phyloP scores from a whole-genome alignment of 1,140 invertebrate species.

The Drosophila parvula region DNA sequence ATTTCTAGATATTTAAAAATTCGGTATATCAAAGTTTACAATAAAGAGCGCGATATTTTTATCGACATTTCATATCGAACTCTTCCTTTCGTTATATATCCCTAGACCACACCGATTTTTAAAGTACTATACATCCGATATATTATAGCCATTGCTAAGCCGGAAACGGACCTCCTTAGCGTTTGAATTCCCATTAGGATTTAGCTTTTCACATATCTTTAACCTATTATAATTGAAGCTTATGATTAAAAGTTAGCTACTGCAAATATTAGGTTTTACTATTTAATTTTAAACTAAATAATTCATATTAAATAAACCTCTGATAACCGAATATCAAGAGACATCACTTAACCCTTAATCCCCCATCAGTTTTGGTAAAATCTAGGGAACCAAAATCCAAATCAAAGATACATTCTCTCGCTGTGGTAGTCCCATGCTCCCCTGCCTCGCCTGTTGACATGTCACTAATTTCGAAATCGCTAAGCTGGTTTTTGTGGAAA shows the following conservation, averaged over 20 bases:
- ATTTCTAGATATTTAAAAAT: too few relatives aligned
- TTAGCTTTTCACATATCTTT: neutral
- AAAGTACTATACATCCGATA: neutral
- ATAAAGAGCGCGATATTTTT: too few relatives aligned
- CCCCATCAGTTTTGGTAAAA: neutral
- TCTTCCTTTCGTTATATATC: too few relatives aligned
- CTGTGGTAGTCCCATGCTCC: conserved; percentile 29
- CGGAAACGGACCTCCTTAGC: neutral
- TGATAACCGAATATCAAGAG: neutral
- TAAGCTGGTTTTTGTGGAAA: conserved; percentile 65
- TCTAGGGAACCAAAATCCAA: conserved; percentile 1
- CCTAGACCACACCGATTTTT: too few relatives aligned
- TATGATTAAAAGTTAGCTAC: too few relatives aligned
- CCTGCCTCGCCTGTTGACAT: conserved; percentile 64
- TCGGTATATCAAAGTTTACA: too few relatives aligned
- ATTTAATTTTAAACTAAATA: neutral
- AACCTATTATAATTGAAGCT: neutral
- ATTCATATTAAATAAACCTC: neutral
- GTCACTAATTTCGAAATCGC: conserved; percentile 73
- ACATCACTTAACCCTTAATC: neutral
- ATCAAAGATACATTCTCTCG: conserved; percentile 15
- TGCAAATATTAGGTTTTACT: neutral
- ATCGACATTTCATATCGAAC: too few relatives aligned
- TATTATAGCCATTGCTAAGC: neutral
- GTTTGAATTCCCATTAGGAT: neutral